phyloP scores from a whole-genome alignment of 2,797 vertebrate species.

The Vipera latastei region DNA sequence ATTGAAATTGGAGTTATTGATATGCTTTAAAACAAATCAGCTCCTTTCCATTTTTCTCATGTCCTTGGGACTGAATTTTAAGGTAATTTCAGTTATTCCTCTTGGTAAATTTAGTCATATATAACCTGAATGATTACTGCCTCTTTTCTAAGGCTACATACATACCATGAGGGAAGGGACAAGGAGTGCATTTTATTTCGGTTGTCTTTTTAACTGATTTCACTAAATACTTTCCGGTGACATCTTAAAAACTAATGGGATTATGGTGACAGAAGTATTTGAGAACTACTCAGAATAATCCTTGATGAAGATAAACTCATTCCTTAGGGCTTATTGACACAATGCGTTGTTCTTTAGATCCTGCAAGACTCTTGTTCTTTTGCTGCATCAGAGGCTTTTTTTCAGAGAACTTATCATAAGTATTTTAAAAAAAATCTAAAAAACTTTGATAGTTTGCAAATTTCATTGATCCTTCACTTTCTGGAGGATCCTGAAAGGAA shows the following conservation, averaged over 20 bases:
- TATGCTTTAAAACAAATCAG: not conserved
- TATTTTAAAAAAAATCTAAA: not conserved
- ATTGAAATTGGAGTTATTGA: not conserved
- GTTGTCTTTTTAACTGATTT: not conserved
- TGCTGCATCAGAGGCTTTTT: not conserved
- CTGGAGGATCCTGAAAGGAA: not conserved
- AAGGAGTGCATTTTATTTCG: not conserved
- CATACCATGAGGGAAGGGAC: not conserved
- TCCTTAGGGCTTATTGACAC: no score
- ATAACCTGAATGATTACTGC: not conserved
- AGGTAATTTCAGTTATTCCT: not conserved
- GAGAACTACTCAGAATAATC: not conserved
- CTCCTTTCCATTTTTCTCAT: not conserved
- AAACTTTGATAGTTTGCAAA: not conserved
- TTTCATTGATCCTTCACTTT: not conserved
- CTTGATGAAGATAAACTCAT: not conserved
- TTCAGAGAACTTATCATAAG: not conserved
- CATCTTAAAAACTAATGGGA: not conserved
- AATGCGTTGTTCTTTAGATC: not conserved
- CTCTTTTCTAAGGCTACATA: not conserved
- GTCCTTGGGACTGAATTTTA: not conserved
- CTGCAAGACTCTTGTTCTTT: not conserved
- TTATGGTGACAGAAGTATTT: not conserved
- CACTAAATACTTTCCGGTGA: not conserved
- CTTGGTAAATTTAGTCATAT: not conserved